Base-by-base conservation (phyloP, 2,113 vertebrate species). In the Galemys pyrenaicus region DNA sequence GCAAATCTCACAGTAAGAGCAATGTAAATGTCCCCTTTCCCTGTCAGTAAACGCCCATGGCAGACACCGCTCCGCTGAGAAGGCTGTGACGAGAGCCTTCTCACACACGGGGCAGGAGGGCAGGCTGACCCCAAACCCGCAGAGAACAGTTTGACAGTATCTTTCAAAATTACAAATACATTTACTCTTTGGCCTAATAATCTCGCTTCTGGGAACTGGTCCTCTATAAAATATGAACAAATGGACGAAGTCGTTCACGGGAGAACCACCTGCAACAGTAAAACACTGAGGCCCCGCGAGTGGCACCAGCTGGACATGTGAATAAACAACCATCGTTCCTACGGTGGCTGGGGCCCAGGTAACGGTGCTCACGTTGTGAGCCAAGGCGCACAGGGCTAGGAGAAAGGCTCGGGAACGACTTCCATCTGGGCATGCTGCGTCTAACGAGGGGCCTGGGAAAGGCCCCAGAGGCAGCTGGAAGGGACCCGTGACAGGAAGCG, bases 141-240 rank as follows among this genome's bases (percentile, higher is more conserved):
- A 6, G 71, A 46, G 46, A 81, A 80, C 35, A 64, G 58, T 24
- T 16, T 44, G 81, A 94, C 78, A 58, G 46, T n/a, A 7, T 83
- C 92, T 70, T 41, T 84, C 86, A 39, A 87, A 85, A 64, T 37
- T 71, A 73, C 68, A 91, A 85, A 82, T 70, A 81, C 26, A 32
- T 78, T 78, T 88, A 80, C 73, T 77, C 94, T 94, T 39, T 90
- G 92, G 94, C 88, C 58, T 13, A 44, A 64, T 56, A 58, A 49
- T 73, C 78, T 78, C 62, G 88, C 41, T 88, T 92, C 84, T 84
- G 92, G 87, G 84, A 93, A 84, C 13, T 44, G 5, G 78, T 30
- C 65, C 82, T 58, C 3, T 86, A 10, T 35, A 9, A 5, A 73
- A 68, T 60, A 82, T 78, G 35, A 62, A 62, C 54, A 62, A 62